A percentile compares a stretch with the other conserved stretches of the same genome.
phyloP scores from a whole-genome alignment of 2,888 invertebrate genomes.

The Lepas anatifera region DNA sequence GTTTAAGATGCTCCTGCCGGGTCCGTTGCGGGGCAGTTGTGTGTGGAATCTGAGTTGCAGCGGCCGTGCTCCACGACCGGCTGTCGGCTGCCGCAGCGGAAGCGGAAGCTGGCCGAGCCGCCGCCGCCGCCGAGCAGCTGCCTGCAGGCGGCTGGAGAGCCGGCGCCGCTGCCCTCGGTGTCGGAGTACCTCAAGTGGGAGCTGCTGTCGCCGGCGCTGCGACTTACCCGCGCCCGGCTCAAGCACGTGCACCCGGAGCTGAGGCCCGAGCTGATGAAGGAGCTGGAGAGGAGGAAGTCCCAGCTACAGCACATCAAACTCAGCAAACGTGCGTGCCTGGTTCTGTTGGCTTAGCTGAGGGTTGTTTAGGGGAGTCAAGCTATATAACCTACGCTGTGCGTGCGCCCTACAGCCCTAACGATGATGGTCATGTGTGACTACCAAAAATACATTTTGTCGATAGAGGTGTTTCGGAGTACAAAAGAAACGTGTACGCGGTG shows the following conservation, averaged over 20 bases:
- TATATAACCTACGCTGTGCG: no score
- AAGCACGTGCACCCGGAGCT: not conserved
- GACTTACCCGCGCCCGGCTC: not conserved
- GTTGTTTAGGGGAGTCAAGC: no score
- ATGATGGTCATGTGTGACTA: no score
- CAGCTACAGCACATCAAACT: not conserved
- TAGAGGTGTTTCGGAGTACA: no score
- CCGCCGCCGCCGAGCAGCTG: not conserved
- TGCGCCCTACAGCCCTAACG: no score
- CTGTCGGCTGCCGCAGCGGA: not conserved
- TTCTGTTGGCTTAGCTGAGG: no score
- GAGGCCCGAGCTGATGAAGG: not conserved
- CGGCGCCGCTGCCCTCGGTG: not conserved
- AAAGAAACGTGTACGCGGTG: no score
- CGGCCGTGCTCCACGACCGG: no score
- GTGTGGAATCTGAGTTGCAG: no score
- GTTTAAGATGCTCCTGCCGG: no score
- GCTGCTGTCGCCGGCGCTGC: not conserved
- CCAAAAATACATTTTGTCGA: no score
- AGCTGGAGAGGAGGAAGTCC: not conserved
- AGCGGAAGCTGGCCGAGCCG: not conserved
- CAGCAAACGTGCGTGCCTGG: slow-evolving; percentile 3
- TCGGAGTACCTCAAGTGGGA: not conserved
- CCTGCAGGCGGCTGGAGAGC: not conserved
- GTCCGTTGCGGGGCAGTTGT: no score